Percentiles rank a stretch among this genome's conserved stretches.
These are phyloP conservation scores for Clostera curtula DNA, from an alignment of 2,888 invertebrate genomes.

Conservation along the genomic window DNA sequence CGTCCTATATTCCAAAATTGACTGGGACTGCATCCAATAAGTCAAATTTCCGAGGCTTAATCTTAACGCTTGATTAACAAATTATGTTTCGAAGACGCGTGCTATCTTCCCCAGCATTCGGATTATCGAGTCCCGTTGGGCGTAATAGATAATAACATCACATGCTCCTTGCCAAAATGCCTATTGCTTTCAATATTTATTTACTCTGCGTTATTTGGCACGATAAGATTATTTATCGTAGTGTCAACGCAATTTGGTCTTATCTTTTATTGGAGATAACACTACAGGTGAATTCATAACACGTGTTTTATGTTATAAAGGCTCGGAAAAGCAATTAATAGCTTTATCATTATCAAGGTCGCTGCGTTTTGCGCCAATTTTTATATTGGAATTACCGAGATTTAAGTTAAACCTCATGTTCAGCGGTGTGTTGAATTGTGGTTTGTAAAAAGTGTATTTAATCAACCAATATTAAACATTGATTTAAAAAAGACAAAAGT, in stretches of 20 bases:
- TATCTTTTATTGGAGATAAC: slow-evolving; percentile 9
- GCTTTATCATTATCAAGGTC: not conserved
- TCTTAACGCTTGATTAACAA: slow-evolving; percentile 43
- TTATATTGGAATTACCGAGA: too few species aligned
- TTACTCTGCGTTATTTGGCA: slow-evolving; percentile 25
- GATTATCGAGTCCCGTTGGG: slow-evolving; percentile 46
- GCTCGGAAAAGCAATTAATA: not conserved
- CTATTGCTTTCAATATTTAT: slow-evolving; percentile 26
- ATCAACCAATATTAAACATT: too few species aligned
- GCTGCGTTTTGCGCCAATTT: too few species aligned
- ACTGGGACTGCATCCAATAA: slow-evolving; percentile 5
- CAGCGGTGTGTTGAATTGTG: too few species aligned
- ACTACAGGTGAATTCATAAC: slow-evolving; percentile 4
- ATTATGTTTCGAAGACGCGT: slow-evolving; percentile 39
- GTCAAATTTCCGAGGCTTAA: slow-evolving; percentile 27
- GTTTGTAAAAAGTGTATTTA: too few species aligned
- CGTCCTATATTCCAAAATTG: slow-evolving; percentile 1
- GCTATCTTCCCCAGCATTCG: slow-evolving; percentile 41
- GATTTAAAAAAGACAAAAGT: too few species aligned
- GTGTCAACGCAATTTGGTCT: slow-evolving; percentile 17
- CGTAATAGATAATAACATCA: slow-evolving; percentile 42
- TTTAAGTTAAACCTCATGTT: too few species aligned
- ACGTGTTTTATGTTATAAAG: too few species aligned
- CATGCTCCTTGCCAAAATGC: slow-evolving; percentile 28
- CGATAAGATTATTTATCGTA: slow-evolving; percentile 25